Base-by-base conservation (phyloP, 2,797 vertebrate species). In the Florisuga fusca region DNA sequence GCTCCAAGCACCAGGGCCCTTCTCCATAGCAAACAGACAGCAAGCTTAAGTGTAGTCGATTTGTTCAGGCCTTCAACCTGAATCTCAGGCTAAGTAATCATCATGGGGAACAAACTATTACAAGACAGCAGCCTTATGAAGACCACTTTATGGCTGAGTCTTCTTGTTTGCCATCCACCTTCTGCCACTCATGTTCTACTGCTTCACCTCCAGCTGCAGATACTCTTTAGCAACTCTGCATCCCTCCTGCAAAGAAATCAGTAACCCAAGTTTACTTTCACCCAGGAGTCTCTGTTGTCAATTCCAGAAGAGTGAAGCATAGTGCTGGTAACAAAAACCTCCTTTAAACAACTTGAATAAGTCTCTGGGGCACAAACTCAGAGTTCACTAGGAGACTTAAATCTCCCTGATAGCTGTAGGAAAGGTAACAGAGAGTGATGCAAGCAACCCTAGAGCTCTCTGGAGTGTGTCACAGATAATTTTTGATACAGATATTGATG, bases 281-380 rank as follows among this genome's bases (percentile, higher is more conserved):
- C 15, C 8, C 27, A 53, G 20, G 16, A 6, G 1, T 16, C 53
- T 53, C 43, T 6, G 1, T 1, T 10, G 33, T 26, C 57, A 53
- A 23, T 48, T 53, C 22, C 67, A 78, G 45, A 63, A 53, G 59
- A 63, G 9, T 1, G 10, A 82, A 36, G 22, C 15, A 19, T 1
- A 67, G 33, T 14, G 33, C 57, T 81, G 31, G 27, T 33, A 67
- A 67, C 6, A 68, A 62, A 91, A 87, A 57, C 3, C 41, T 51
- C 53, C 76, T 81, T 25, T 46, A 54, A 72, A 75, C 46, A 64
- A 34, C 45, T 36, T 2, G 0, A 48, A 50, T 14, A 84, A 91
- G 45, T 34, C 55, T 64, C 43, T 41, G 9, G 15, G 41, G 50
- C 41, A 57, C 54, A 64, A 68, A 46, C 25, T 61, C 33, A 26